Percentiles rank a stretch among this genome's conserved stretches.
Evolutionary conservation across 2,797 vertebrate species (phyloP).

Genomic region (Bradypodion pumilum): DNA sequence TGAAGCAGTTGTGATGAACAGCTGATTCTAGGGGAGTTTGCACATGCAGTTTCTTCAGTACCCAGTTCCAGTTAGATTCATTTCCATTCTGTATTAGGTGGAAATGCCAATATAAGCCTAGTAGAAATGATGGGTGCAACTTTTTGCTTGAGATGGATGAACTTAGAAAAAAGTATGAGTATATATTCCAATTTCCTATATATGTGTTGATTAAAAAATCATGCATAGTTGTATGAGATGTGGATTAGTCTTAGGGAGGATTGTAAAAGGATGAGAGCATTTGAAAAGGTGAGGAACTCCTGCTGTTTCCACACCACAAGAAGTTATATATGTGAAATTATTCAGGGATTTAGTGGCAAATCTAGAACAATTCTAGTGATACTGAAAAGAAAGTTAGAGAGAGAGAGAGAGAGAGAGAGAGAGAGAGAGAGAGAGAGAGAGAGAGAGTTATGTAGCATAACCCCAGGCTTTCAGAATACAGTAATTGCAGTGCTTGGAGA

Average conservation of each 20-base stretch:
- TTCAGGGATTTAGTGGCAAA: not conserved
- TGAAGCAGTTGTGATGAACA: not conserved
- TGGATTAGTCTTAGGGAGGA: not conserved
- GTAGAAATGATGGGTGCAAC: too few species aligned
- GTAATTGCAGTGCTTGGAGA: conserved; percentile 19
- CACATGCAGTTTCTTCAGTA: not conserved
- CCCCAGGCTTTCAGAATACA: not conserved
- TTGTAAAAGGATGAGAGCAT: not conserved
- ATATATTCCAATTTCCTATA: not conserved
- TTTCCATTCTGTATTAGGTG: not conserved
- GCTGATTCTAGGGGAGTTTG: not conserved
- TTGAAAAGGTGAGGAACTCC: not conserved
- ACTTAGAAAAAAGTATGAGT: not conserved
- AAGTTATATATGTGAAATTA: not conserved
- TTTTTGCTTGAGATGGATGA: not conserved
- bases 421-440: too few species aligned
- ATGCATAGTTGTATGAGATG: not conserved
- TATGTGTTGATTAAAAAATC: not conserved
- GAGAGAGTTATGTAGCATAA: not conserved
- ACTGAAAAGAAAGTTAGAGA: not conserved
- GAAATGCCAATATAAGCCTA: not conserved
- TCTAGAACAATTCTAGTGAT: not conserved
- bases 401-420: not conserved
- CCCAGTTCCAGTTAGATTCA: not conserved
- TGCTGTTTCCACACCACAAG: too few species aligned